Evolutionary conservation across 2,888 invertebrate genomes (phyloP), one percentile per base, ranked within the genome.

Genomic region (Cosmia trapezina): DNA sequence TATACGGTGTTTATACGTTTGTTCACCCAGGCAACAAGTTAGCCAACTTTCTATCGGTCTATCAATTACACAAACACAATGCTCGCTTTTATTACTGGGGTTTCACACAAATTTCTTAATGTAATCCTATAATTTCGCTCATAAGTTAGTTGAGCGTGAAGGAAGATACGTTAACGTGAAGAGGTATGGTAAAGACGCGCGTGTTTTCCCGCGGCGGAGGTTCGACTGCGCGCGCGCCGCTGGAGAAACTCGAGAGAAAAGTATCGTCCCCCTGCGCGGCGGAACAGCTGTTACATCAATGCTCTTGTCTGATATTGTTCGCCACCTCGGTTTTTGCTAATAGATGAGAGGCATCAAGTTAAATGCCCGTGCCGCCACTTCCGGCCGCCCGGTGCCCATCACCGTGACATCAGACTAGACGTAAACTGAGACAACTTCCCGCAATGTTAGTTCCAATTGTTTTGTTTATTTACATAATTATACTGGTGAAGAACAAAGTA

Each of bases 231-330:
- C 90, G 88, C 84, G 92, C 91, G 92, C 89, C 81, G 80, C 74
- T 80, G 87, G 95, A 92, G 95, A 95, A 95, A 96, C 95, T 94
- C 90, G 83, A 93, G 94, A 94, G 96, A 95, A 95, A 95, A 93
- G 95, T 92, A 90, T 87, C 91, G 91, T 91, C 92, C 92, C 91
- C 88, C 89, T 84, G 86, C 90, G 84, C 90, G 85, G 86, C 86
- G 84, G 83, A 83, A 77, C 89, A 89, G 90, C 87, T 89, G 92
- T 96, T 96, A 95, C 95, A 95, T 95, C 94, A 94, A 93, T 92
- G 89, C 85, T 91, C 89, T 91, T 89, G 84, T 89, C 87, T 88
- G 85, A 85, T 89, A 89, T 90, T 91, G 88, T 90, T 90, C 86
- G 83, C 70, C 85, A 67, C 78, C 83, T 81, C 82, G 66, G 83